phyloP scores from a whole-genome alignment of 1,140 invertebrate species.

The Drosophila ercepeae region DNA sequence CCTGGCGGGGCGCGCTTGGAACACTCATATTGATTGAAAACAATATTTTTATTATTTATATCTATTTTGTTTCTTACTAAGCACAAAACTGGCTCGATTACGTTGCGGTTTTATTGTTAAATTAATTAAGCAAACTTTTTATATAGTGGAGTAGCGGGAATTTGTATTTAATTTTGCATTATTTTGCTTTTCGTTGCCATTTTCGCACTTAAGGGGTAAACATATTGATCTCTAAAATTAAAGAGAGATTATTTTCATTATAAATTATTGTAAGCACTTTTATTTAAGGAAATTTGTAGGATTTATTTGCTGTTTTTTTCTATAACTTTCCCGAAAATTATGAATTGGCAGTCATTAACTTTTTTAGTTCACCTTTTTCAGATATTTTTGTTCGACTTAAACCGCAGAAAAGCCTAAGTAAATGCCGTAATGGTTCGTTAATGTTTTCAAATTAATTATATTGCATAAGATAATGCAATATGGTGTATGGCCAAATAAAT shows the following conservation, averaged over 20 bases:
- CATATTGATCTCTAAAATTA: slow-evolving; percentile 30
- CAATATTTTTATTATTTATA: slow-evolving; percentile 43
- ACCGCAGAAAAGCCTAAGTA: slow-evolving; percentile 53
- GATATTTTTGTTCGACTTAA: slow-evolving; percentile 24
- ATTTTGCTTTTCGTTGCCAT: slow-evolving; percentile 51
- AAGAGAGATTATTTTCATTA: slow-evolving; percentile 12
- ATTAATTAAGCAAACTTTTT: slow-evolving; percentile 66
- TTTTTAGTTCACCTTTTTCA: slow-evolving; percentile 17
- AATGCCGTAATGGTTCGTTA: slow-evolving; percentile 73
- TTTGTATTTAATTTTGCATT: slow-evolving; percentile 58
- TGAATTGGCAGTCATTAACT: neutral
- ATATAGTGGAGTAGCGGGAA: slow-evolving; percentile 20
- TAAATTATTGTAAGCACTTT: neutral
- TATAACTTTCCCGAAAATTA: neutral
- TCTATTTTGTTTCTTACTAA: slow-evolving; percentile 51
- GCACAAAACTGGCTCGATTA: slow-evolving; percentile 40
- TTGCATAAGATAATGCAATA: slow-evolving; percentile 53
- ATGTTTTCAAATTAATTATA: slow-evolving; percentile 68
- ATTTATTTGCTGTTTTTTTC: too few relatives aligned
- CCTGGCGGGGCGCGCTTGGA: slow-evolving; percentile 65
- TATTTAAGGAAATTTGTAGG: too few relatives aligned
- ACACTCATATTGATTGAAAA: slow-evolving; percentile 74
- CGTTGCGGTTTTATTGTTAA: slow-evolving; percentile 57
- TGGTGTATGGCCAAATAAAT: slow-evolving; percentile 56
- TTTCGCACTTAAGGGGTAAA: slow-evolving; percentile 22